Base-by-base conservation (phyloP, 2,888 invertebrate genomes). In the Drosophila recens region DNA sequence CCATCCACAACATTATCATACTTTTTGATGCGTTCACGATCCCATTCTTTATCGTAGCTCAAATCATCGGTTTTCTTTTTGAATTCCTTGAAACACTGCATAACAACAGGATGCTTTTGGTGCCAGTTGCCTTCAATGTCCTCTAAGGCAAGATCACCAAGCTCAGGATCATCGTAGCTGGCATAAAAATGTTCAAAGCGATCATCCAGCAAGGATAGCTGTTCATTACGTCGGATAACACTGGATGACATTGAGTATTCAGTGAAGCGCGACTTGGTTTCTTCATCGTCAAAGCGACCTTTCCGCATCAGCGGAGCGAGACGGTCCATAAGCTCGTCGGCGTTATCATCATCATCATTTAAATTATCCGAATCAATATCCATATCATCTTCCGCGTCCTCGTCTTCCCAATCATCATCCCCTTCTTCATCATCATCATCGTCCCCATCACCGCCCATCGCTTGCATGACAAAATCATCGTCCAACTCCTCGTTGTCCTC, bases 181-280 rank as follows among this genome's bases (percentile, higher is more conserved):
- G 95, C 96, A 92, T 95, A 97, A 92, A 96, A 94, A 93, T 96
- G 95, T 93, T 98, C 98, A 93, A 98, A 99, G 80, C 96, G 94
- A 82, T 97, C 95, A 93, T 99, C 99, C 0, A 98, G 93, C 15
- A 97, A 91, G 0, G 95, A 94, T 0, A 98, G 93, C 9, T 97
- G 96, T 58, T 97, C 95, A 92, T 97, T 98, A 59, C 98, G 94
- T 15, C 95, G 93, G 27, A 98, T 96, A 1, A 98, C 96, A 79
- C 98, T 98, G 33, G 98, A 98, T 0, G 96, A 96, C 96, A 98
- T 96, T 0, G 98, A 98, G 92, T 98, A 98, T 84, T 97, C 96
- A 0, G 98, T 98, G 93, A 98, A 98, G 9, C 96, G 94, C 0
- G 98, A 97, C 91, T 96, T 97, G 0, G 96, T 96, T 91, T 98